Evolutionary conservation across 2,113 vertebrate species (phyloP).

Genomic region (Heterotilapia buettikoferi): DNA sequence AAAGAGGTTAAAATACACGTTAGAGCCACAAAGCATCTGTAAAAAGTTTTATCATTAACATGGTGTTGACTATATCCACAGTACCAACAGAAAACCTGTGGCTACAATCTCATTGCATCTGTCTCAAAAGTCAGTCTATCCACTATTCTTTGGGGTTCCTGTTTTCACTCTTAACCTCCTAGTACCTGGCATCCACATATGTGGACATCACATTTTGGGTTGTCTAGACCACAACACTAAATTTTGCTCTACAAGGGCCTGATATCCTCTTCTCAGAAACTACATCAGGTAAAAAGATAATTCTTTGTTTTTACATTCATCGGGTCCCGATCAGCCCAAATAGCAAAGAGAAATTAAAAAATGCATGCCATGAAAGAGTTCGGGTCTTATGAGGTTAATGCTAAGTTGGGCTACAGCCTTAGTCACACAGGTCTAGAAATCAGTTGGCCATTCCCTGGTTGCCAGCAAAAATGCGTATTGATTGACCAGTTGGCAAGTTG

Average conservation of each 20-base stretch:
- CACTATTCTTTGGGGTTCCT: neutral
- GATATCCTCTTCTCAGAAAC: neutral
- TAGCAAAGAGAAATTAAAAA: neutral
- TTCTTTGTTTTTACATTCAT: neutral
- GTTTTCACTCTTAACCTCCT: neutral
- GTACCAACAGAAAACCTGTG: neutral
- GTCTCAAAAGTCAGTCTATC: neutral
- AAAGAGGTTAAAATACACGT: neutral
- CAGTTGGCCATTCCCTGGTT: neutral
- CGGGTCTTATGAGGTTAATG: neutral
- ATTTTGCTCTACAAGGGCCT: neutral
- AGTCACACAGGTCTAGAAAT: neutral
- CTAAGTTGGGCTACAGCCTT: neutral
- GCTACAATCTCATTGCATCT: neutral
- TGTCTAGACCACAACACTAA: neutral
- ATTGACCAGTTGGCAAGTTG: neutral
- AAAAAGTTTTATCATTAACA: neutral
- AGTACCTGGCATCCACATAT: neutral
- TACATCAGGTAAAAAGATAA: neutral
- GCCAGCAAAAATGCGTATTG: neutral
- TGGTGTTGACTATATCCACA: neutral
- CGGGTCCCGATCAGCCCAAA: neutral
- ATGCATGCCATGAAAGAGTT: neutral
- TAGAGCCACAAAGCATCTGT: neutral
- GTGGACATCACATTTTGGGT: neutral